Percentiles rank a stretch among this genome's conserved stretches.
Conservation (phyloP, 2,113 vertebrate species). For the Osmerus eperlanus region DNA sequence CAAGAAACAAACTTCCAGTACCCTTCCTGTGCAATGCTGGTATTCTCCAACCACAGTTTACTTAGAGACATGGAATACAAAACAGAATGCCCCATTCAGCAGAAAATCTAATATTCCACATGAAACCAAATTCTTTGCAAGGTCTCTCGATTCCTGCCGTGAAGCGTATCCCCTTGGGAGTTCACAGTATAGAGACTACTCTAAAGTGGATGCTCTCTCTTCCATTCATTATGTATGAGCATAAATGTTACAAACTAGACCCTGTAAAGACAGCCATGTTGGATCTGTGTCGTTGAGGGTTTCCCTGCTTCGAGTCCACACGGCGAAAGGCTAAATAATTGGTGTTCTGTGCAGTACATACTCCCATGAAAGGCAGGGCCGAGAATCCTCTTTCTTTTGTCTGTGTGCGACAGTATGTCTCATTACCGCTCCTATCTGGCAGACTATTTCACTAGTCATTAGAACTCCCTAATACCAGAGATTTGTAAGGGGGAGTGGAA, state of each 20-base stretch:
- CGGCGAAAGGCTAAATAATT: slow-evolving; percentile 10
- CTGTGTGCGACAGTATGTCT: too few species aligned
- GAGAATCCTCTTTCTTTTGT: too few species aligned
- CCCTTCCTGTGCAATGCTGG: slow-evolving; percentile 48
- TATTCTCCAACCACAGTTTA: slow-evolving; percentile 57
- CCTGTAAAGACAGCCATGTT: slow-evolving; percentile 55
- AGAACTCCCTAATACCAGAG: not conserved
- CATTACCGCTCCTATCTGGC: too few species aligned
- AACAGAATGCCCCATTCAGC: slow-evolving; percentile 31
- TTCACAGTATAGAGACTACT: slow-evolving; percentile 57
- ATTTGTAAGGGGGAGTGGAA: slow-evolving; percentile 5
- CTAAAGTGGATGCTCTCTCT: slow-evolving; percentile 57
- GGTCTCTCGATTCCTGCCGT: slow-evolving; percentile 42
- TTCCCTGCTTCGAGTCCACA: slow-evolving; percentile 34
- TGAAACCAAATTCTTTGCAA: slow-evolving; percentile 54
- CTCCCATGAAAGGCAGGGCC: too few species aligned
- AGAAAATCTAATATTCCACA: slow-evolving; percentile 45
- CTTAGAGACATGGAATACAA: slow-evolving; percentile 57
- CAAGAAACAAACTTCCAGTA: slow-evolving; percentile 37
- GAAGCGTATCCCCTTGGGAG: slow-evolving; percentile 52
- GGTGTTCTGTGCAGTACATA: too few species aligned
- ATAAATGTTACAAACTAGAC: slow-evolving; percentile 71
- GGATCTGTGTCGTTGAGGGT: slow-evolving; percentile 46
- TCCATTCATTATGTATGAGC: slow-evolving; percentile 71
- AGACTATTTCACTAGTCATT: too few species aligned